Conservation (phyloP, 2,797 vertebrate genomes). For the Tapera naevia region DNA sequence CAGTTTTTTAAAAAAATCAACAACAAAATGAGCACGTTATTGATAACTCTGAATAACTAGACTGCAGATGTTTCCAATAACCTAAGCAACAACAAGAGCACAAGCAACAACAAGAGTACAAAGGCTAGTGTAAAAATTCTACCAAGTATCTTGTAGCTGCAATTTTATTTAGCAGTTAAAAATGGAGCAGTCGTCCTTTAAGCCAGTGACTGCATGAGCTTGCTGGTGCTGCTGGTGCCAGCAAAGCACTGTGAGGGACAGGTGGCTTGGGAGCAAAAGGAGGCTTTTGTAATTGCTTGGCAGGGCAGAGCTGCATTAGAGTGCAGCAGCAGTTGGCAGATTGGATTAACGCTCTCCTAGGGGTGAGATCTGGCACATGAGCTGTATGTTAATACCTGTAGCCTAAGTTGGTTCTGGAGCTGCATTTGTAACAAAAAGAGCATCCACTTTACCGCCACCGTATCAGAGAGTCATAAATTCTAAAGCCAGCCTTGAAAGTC, state of each 20-base stretch:
- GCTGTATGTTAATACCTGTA: conserved; percentile 55
- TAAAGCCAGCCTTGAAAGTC: not conserved
- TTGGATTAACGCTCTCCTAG: conserved; percentile 56
- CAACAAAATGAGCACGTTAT: not conserved
- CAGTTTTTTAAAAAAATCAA: not conserved
- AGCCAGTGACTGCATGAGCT: not conserved
- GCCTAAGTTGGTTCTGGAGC: not conserved
- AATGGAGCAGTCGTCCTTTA: not conserved
- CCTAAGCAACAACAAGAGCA: not conserved
- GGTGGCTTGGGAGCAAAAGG: conserved; percentile 53
- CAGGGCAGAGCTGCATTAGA: conserved; percentile 44
- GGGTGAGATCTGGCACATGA: conserved; percentile 40
- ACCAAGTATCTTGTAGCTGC: not conserved
- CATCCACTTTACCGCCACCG: not conserved
- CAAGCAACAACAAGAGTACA: not conserved
- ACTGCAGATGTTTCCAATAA: not conserved
- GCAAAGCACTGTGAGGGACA: conserved; percentile 33
- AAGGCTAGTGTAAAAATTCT: not conserved
- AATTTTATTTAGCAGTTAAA: not conserved
- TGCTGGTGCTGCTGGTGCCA: conserved; percentile 15
- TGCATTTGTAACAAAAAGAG: not conserved
- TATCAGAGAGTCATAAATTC: not conserved
- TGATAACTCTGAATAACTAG: not conserved
- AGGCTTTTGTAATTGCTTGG: conserved; percentile 68
- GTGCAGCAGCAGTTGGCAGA: conserved; percentile 66